These are phyloP conservation scores for Drosophila atripex DNA, from an alignment of 2,888 invertebrate genomes.

Conservation along the genomic window DNA sequence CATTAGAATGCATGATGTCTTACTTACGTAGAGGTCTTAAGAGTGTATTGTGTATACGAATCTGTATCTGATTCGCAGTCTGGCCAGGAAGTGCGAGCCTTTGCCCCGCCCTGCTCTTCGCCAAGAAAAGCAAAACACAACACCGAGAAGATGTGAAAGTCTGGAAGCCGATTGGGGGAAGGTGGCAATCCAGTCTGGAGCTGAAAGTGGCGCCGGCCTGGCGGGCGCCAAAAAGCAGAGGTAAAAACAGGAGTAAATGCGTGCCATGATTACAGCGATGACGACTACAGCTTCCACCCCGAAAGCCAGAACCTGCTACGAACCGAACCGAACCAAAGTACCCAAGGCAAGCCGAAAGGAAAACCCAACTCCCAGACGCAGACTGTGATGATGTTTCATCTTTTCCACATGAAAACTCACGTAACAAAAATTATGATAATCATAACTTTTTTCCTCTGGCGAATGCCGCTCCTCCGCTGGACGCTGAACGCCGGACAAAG, in stretches of 20 bases:
- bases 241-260: conserved; percentile 83
- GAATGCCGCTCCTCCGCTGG: conserved; percentile 27
- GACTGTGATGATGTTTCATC: conserved; percentile 79
- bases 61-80: conserved; percentile 20
- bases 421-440: conserved; percentile 83
- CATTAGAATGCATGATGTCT: conserved; percentile 78
- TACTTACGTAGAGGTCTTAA: conserved; percentile 32
- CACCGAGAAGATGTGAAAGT: conserved; percentile 48
- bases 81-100: conserved; percentile 46
- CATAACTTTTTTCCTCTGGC: conserved; percentile 70
- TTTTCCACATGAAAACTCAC: conserved; percentile 81
- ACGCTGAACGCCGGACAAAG: conserved; percentile 66
- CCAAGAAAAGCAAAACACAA: conserved; percentile 54
- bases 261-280: conserved; percentile 83
- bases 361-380: conserved; percentile 17
- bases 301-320: neutral
- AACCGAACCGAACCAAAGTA: neutral
- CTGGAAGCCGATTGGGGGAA: conserved; percentile 43
- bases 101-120: neutral
- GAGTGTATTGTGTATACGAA: neutral
- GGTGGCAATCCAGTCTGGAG: conserved; percentile 27
- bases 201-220: conserved; percentile 76
- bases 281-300: conserved; percentile 77
- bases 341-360: neutral
- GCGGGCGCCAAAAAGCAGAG: conserved; percentile 82